phyloP scores from a whole-genome alignment of 2,113 vertebrate species.

The Melanocharis versteri region DNA sequence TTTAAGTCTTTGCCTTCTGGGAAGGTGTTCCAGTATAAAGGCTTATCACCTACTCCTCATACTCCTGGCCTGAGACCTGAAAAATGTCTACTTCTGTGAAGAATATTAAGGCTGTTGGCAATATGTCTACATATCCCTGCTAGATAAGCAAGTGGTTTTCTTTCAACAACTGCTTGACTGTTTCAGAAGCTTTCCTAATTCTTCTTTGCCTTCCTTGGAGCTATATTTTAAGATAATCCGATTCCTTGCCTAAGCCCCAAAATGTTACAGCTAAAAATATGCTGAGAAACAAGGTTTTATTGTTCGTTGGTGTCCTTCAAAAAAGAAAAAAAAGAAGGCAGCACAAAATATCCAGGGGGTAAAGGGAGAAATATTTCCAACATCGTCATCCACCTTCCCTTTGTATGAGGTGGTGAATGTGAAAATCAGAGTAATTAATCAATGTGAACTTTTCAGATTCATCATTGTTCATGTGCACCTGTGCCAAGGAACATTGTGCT shows the following conservation, averaged over 20 bases:
- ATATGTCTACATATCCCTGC: neutral
- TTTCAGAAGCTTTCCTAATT: neutral
- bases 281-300: neutral
- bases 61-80: neutral
- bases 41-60: neutral
- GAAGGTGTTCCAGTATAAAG: neutral
- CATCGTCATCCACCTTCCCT: neutral
- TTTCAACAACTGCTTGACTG: neutral
- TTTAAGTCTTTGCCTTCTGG: neutral
- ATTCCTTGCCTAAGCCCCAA: neutral
- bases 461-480: constrained; percentile 49
- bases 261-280: neutral
- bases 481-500: constrained; percentile 39
- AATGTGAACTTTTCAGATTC: constrained; percentile 39
- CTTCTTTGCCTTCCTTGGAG: neutral
- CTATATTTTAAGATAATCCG: neutral
- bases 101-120: neutral
- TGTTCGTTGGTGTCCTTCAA: neutral
- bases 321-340: neutral
- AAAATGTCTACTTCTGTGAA: neutral
- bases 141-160: neutral
- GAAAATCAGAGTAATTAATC: constrained; percentile 59
- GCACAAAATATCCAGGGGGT: neutral
- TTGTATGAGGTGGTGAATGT: neutral
- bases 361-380: neutral